Evolutionary conservation across 2,888 invertebrate genomes (phyloP).

Genomic region (Sesia bembeciformis): DNA sequence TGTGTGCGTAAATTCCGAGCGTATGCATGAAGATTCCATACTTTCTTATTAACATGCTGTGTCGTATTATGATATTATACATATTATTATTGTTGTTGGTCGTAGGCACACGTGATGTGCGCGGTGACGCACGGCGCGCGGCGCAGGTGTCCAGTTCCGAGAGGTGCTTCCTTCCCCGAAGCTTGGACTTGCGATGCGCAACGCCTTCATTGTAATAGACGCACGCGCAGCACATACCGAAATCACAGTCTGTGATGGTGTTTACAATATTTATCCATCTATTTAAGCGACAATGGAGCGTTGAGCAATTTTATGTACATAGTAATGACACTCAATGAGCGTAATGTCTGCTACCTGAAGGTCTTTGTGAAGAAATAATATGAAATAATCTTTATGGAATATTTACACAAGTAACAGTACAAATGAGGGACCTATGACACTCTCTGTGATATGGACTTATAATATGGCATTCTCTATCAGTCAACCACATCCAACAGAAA

Average conservation of each 20-base stretch:
- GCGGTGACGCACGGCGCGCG: conserved; percentile 4
- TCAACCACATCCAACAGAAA: no score
- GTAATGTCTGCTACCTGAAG: neutral
- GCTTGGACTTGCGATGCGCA: conserved; percentile 12
- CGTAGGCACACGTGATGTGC: conserved; percentile 12
- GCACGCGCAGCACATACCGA: conserved; percentile 29
- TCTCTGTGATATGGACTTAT: no score
- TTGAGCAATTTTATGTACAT: neutral
- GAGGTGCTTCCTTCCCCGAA: conserved; percentile 51
- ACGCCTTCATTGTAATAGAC: conserved; percentile 26
- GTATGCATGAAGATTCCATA: no score
- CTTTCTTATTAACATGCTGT: no score
- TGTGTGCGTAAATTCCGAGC: no score
- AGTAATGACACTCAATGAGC: neutral
- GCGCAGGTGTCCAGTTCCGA: conserved; percentile 4
- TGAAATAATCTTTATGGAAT: no score
- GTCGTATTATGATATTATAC: no score
- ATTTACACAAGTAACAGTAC: no score
- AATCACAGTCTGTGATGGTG: neutral
- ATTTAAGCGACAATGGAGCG: neutral
- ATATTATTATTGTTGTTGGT: conserved; percentile 12
- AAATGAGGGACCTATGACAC: no score
- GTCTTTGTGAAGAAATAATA: no score
- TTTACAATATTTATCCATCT: no score
- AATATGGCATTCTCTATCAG: no score